Evolutionary conservation across 2,888 invertebrate genomes (phyloP), one percentile per base, ranked within the genome.

Genomic region (Hyposoter dolosus): DNA sequence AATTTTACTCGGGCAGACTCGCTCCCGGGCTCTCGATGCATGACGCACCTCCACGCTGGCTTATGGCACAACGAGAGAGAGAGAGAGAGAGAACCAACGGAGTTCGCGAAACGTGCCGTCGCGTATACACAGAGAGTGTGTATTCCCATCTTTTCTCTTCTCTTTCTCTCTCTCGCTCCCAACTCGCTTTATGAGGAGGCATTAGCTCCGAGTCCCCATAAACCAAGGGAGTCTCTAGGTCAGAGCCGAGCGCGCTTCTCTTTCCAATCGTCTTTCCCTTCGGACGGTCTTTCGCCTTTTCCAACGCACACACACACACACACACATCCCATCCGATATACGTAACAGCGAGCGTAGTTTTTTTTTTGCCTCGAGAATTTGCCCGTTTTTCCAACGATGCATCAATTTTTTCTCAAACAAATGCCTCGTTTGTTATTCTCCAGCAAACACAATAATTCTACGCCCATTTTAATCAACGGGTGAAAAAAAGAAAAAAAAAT

Each of bases 1-100:
- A 93, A 93, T 93, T 93, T 93, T 93, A 92, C 92, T 92, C 91
- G 89, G 90, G 91, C 90, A 92, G 93, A 93, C 92, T 92, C 92
- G 92, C 91, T 93, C 91, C 91, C 91, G 89, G 90, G 90, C 91
- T 88, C 88, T 88, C 89, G 89, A 87, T 84, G 74, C 84, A 84
- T 80, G 85, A 87, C 86, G 82, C 83, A 87, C 84, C 86, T 74
- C 53, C 63, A 40, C 74, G 45, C 17, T 53, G 47, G 74, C 75
- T 71, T 77, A 82, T 78, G 78, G 68, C 68, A 47, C 53, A 60
- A 47, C 12, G 23, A 19, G 35, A 68, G 28, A 45, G 56, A 53
- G 28, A 45, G 56, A 53, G 40, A 77, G 65, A 80, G 40, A 77
- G n/a, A 17, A 45, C 47, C 28, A 28, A 28, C 28, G 3, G 28